Evolutionary conservation across 2,113 vertebrate genomes (phyloP).

Genomic region (Oncorhynchus kisutch): DNA sequence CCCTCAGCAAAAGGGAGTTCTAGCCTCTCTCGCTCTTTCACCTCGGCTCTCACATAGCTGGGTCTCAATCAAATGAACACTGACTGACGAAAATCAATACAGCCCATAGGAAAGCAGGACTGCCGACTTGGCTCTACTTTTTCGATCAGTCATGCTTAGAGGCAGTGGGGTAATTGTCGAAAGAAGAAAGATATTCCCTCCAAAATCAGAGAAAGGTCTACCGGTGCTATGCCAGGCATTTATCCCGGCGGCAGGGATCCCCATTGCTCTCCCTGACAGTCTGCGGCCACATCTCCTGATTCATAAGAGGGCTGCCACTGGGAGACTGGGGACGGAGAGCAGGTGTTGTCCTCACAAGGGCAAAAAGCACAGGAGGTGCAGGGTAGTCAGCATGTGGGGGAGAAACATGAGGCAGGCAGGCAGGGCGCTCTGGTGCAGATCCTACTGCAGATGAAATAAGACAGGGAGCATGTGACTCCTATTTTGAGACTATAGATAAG

Average conservation of each 20-base stretch:
- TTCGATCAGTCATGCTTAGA: slow-evolving; percentile 66
- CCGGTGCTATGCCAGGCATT: slow-evolving; percentile 25
- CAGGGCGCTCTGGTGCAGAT: slow-evolving; percentile 4
- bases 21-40: slow-evolving; percentile 33
- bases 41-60: slow-evolving; percentile 62
- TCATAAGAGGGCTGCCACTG: slow-evolving; percentile 52
- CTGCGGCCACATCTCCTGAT: slow-evolving; percentile 48
- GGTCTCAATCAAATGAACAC: slow-evolving; percentile 61
- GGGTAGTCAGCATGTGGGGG: slow-evolving; percentile 27
- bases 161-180: slow-evolving; percentile 8
- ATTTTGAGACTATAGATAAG: not conserved
- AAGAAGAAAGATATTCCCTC: not conserved
- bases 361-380: slow-evolving; percentile 28
- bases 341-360: slow-evolving; percentile 42
- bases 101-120: slow-evolving; percentile 42
- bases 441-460: slow-evolving; percentile 21
- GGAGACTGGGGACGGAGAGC: slow-evolving; percentile 38
- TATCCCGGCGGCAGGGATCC: slow-evolving; percentile 35
- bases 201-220: not conserved
- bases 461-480: slow-evolving; percentile 15
- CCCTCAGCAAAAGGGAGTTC: slow-evolving; percentile 49
- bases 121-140: slow-evolving; percentile 46
- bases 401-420: slow-evolving; percentile 25
- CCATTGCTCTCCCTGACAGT: slow-evolving; percentile 38
- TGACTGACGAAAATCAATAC: slow-evolving; percentile 63